Evolutionary conservation across 2,113 vertebrate genomes (phyloP), one percentile per base, ranked within the genome.

Genomic region (Saccopteryx bilineata): DNA sequence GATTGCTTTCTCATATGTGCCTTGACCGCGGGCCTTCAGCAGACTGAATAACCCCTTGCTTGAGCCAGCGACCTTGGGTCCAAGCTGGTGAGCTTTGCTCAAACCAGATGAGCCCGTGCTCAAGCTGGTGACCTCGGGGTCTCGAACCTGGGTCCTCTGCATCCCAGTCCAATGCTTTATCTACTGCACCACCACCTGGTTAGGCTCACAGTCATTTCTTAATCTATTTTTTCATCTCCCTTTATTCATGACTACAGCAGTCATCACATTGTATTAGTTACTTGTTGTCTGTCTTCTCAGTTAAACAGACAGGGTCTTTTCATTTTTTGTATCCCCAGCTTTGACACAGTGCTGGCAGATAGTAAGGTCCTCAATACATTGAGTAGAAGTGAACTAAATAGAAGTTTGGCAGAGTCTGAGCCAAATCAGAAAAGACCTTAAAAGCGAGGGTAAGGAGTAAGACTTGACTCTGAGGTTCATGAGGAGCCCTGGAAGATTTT

Each of bases 241-340:
- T 31, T 74, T 85, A 33, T 74, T 17, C 8, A 21, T n/a, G 65
- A 33, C 50, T 66, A 0, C 11, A 60, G 58, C 11, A 21, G 9
- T 74, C 54, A 2, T 78, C 52, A 31, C 33, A 19, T 65, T 83
- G 12, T 52, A 26, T 76, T 76, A 24, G n/a, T 68, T 74, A 8
- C 52, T 78, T 68, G 18, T 72, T 31, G 18, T 92, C 90, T 96
- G 50, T 93, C 82, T 85, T 74, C 82, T 50, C 79, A 74, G 46
- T 86, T 89, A 61, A 46, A 61, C 26, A 56, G 63, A 96, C 76
- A 39, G n/a, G 0, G 46, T 60, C 81, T 56, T 82, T 84, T 21
- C 31, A 3, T 63, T 76, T 50, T 54, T 68, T 84, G 56, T 56
- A 48, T 76, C 28, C 39, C 11, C 31, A 63, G 79, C 80, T 80